Evolutionary conservation across 2,113 vertebrate species (phyloP), one percentile per base, ranked within the genome.

Genomic region (Gulo gulo): DNA sequence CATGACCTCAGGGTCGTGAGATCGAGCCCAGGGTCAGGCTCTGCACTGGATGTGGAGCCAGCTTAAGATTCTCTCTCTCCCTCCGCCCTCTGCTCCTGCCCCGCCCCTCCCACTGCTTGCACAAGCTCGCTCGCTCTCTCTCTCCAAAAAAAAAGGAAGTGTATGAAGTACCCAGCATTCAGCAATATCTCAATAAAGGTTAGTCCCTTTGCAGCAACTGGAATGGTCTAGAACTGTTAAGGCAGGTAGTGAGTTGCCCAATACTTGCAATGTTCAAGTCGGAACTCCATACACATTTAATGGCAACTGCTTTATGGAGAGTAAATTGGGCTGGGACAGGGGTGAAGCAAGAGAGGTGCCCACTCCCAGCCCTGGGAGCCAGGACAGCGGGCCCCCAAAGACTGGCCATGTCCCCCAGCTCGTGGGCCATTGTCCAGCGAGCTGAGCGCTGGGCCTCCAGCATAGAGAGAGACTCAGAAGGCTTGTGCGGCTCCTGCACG

Each of bases 381-480:
- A 23, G 74, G 47, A 69, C 34, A 42, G 36, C 4, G 15, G 34
- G 76, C 36, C 80, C n/a, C n/a, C 7, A 36, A 39, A 57, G 16
- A 26, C 26, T 21, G 9, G 42, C 36, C n/a, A 13, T 0, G 4
- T 65, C 26, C 18, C 45, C 79, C 45, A 24, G 4, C 45, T 31
- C 31, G 20, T 0, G 47, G 50, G 12, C 29, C 59, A 55, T 1
- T 20, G 0, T 0, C 7, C 0, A 2, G 71, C 0, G 2, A n/a
- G 52, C 20, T 20, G 18, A 55, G 34, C 9, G 1, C 23, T 5
- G 9, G 21, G 63, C 18, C 20, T 42, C 9, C 50, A 7, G 7
- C 20, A 6, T 0, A 2, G 13, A 21, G 10, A 3, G 7, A 15
- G 16, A 47, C 24, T 45, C n/a, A 59, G 39, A 61, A 80, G 18